Evolutionary conservation across 2,888 invertebrate species (phyloP), one percentile per base, ranked within the genome.

Genomic region (Osmoderma eremita): DNA sequence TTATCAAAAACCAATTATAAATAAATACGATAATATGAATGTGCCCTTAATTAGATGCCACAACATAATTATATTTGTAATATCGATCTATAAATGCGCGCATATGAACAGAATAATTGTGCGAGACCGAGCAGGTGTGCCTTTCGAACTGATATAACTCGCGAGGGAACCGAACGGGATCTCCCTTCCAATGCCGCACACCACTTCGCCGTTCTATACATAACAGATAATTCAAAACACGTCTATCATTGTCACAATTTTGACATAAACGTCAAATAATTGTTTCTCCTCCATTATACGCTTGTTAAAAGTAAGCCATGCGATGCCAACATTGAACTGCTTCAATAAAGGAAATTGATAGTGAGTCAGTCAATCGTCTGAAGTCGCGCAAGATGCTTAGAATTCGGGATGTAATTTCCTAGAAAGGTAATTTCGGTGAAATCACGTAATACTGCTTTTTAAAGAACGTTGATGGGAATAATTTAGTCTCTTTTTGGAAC

Each of bases 171-270:
- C 22, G 22, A 42, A 13, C 41, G 20, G 41, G 42, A 56, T 39
- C 41, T 24, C 56, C 24, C 13, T 49, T 8, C 10, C 13, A 13
- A 30, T 15, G 3, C 22, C 50, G n/a, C 12, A 13, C 50, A n/a
- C 38, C 36, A 12, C 10, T 30, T 5, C 12, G n/a, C 38, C 36
- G 17, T 12, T 48, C 10, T 10, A 42, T 12, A 42, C 42, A 30
- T 66, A 70, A 36, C 51, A 77, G 78, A 77, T 77, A 78, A 78
- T 79, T 76, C 77, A 76, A 77, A 78, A 78, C 76, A 77, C 76
- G 79, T 78, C 79, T 73, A 76, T 79, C 79, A 79, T 78, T 78
- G 79, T 79, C 79, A 78, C 76, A 67, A 67, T 71, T 71, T 71
- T 74, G 78, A 77, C 76, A 75, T 70, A 76, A 75, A 77, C 75